Evolutionary conservation across 2,888 invertebrate genomes (phyloP).

Genomic region (Leucozona laternaria): DNA sequence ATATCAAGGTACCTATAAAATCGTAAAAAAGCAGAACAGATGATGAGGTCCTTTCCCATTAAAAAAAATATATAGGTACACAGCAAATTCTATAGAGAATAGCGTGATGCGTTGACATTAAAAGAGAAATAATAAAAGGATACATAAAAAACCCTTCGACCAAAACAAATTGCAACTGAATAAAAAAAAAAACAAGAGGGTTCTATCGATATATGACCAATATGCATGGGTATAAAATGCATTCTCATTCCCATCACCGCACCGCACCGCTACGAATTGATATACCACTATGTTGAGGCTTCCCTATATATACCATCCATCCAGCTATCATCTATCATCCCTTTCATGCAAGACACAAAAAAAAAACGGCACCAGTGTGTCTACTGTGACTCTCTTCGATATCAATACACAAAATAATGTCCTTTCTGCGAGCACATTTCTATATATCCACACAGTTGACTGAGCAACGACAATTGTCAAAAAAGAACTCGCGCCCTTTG

Average conservation of each 20-base stretch:
- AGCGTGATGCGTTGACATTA: conserved; percentile 58
- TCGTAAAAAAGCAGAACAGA: conserved; percentile 37
- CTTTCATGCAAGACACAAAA: conserved; percentile 18
- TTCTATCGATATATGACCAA: neutral
- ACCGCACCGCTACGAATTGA: conserved; percentile 73
- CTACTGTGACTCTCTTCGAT: conserved; percentile 47
- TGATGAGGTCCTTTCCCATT: conserved; percentile 52
- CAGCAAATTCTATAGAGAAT: conserved; percentile 24
- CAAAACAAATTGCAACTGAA: conserved; percentile 75
- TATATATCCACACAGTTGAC: conserved; percentile 41
- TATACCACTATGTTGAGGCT: conserved; percentile 73
- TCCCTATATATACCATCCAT: conserved; percentile 32
- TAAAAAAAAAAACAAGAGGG: conserved; percentile 53
- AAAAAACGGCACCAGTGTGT: conserved; percentile 69
- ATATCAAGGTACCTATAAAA: neutral
- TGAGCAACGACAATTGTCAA: conserved; percentile 57
- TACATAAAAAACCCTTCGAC: conserved; percentile 52
- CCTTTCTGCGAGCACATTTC: conserved; percentile 35
- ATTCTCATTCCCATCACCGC: conserved; percentile 56
- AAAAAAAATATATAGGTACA: conserved; percentile 12
- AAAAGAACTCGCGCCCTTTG: conserved; percentile 72
- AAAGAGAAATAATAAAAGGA: conserved; percentile 14
- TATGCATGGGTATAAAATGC: conserved; percentile 49
- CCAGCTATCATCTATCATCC: conserved; percentile 68
- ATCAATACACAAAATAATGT: conserved; percentile 47